A percentile compares a stretch with the other conserved stretches of the same genome.
phyloP scores from a whole-genome alignment of 1,140 invertebrate genomes.

The Phortica variegata region DNA sequence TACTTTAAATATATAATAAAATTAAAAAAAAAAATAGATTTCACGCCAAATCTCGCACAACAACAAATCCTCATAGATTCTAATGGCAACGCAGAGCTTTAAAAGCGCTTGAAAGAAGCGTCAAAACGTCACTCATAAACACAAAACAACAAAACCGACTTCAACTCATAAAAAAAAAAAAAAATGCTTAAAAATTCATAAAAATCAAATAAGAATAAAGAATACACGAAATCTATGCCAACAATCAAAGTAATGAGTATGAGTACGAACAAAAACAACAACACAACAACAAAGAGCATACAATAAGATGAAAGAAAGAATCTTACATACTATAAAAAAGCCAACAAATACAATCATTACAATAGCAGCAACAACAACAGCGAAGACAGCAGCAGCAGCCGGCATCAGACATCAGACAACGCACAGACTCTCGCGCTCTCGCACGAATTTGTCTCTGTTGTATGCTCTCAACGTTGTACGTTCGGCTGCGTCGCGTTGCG shows the following conservation, averaged over 20 bases:
- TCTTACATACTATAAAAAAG: no score
- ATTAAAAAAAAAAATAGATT: no score
- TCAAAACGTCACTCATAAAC: constrained; percentile 11
- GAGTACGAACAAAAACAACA: constrained; percentile 5
- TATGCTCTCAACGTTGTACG: constrained; percentile 6
- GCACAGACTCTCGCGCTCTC: neutral
- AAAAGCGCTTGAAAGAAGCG: no score
- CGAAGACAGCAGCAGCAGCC: constrained; percentile 7
- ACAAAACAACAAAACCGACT: no score
- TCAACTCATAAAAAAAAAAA: no score
- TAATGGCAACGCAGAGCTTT: no score
- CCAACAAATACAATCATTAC: no score
- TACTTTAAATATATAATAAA: no score
- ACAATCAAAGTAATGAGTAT: constrained; percentile 23
- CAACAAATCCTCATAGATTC: no score
- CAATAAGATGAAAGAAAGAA: no score
- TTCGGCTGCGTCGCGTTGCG: constrained; percentile 14
- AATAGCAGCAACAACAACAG: constrained; percentile 18
- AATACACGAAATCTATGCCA: constrained; percentile 24
- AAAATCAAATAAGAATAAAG: constrained; percentile 9
- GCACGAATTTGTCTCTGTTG: constrained; percentile 16
- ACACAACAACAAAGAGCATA: constrained; percentile 7
- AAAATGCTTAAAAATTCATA: constrained; percentile 2
- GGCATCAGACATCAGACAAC: neutral
- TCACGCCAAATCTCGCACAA: no score